Conservation (phyloP, 2,113 vertebrate species). For the Gasterosteus nipponicus region DNA sequence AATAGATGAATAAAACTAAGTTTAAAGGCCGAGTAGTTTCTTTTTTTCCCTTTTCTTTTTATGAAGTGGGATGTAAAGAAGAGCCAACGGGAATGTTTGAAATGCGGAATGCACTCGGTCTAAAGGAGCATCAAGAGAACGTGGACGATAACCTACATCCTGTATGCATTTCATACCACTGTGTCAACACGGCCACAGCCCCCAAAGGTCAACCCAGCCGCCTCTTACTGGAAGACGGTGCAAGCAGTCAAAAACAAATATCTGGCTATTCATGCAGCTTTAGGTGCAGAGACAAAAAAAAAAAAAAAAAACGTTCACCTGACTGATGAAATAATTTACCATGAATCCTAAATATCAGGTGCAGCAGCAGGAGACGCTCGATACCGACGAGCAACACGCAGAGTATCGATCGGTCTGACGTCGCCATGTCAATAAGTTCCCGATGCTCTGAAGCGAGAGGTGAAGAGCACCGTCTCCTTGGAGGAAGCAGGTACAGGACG, state of each 20-base stretch:
- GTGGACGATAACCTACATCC: neutral
- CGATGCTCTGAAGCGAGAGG: slow-evolving; percentile 24
- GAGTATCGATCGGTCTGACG: slow-evolving; percentile 28
- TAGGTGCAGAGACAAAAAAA: too few species aligned
- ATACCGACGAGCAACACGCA: slow-evolving; percentile 20
- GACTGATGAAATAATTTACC: neutral
- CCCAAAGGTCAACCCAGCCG: too few species aligned
- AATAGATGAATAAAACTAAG: slow-evolving; percentile 1
- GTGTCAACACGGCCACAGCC: neutral
- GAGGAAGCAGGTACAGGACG: neutral
- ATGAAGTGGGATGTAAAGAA: neutral
- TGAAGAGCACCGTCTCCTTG: slow-evolving; percentile 20
- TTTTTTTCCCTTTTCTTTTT: neutral
- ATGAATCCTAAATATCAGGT: neutral
- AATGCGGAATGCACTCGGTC: too few species aligned
- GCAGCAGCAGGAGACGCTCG: slow-evolving; percentile 13
- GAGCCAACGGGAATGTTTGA: neutral
- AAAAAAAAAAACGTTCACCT: neutral
- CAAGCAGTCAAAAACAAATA: neutral
- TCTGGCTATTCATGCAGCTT: neutral
- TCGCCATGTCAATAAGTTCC: slow-evolving; percentile 39
- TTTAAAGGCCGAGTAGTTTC: slow-evolving; percentile 7
- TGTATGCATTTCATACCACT: neutral
- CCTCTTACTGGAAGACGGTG: too few species aligned
- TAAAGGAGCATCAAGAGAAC: too few species aligned